phyloP scores from a whole-genome alignment of 2,113 vertebrate species.

The Diadophis punctatus region DNA sequence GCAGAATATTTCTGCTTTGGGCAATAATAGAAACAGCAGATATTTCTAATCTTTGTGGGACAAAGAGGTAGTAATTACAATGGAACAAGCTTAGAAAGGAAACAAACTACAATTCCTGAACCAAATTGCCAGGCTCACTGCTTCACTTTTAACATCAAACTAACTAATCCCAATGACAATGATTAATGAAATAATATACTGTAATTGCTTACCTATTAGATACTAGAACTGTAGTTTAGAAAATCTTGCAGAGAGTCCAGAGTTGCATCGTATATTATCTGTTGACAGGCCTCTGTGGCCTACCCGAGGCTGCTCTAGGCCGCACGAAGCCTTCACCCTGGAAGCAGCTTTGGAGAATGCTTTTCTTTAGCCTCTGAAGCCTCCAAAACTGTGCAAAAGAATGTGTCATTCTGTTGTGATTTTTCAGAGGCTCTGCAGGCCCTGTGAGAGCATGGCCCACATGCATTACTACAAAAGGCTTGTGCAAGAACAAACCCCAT shows the following conservation, averaged over 20 bases:
- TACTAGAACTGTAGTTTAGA: slow-evolving; percentile 18
- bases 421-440: neutral
- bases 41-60: neutral
- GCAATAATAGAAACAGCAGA: neutral
- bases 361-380: neutral
- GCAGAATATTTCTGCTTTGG: neutral
- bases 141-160: slow-evolving; percentile 23
- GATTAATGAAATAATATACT: slow-evolving; percentile 13
- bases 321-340: neutral
- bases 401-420: neutral
- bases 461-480: too few relatives aligned
- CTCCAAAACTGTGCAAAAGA: neutral
- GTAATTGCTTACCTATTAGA: slow-evolving; percentile 17
- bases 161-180: neutral
- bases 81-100: slow-evolving; percentile 23
- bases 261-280: neutral
- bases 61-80: neutral
- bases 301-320: neutral
- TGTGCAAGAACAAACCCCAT: neutral
- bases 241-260: neutral
- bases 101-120: slow-evolving; percentile 43
- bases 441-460: neutral
- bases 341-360: neutral
- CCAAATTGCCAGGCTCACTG: slow-evolving; percentile 32
- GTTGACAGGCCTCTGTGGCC: too few relatives aligned